Base-by-base conservation (phyloP, 2,888 invertebrate species). In the Brachypalpus laphriformis region DNA sequence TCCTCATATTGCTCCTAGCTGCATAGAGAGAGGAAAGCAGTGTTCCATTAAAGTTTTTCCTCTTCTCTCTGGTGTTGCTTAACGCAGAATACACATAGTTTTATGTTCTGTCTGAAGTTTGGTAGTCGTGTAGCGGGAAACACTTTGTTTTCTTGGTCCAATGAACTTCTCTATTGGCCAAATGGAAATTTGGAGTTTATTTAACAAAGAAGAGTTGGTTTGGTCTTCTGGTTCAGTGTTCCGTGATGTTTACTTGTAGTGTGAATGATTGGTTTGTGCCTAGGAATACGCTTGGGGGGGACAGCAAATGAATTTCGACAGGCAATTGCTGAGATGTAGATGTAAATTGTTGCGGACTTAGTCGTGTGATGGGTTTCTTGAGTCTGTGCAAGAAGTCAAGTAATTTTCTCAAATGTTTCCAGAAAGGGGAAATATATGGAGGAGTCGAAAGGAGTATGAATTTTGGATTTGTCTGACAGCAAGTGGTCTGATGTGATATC, bases 111-210 rank as follows among this genome's bases (percentile, higher is more conserved):
- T 42, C 31, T n/a, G 34, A 70, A 71, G 59, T 72, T 78, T n/a
- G 11, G 42, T 42, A 63, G 61, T 59, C 68, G 20, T 72, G 72
- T 80, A 49, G 71, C 63, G 31, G 65, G 65, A 80, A 78, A 65
- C 31, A 65, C 71, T 47, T 25, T n/a, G 56, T 65, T 59, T 70
- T 47, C 31, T 51, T 68, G 68, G 81, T 56, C 54, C 68, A 42
- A 68, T 37, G 74, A 81, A 61, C 61, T 42, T 47, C 7, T 71
- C 7, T 71, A 8, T 42, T 22, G 68, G 68, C 40, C 54, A 37
- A 42, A 51, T 56, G 18, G n/a, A 11, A 49, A 42, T 22, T 66
- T 42, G 49, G n/a, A 56, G 59, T 80, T 72, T 66, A 59, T 63
- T 74, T 51, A 65, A 65, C 31, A 65, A 71, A 40, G 22, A 34